Evolutionary conservation across 37 sponge, comb jelly and placozoan species (phyloP), one percentile per base, ranked within the genome.

Genomic region (Petrosia ficiformis): DNA sequence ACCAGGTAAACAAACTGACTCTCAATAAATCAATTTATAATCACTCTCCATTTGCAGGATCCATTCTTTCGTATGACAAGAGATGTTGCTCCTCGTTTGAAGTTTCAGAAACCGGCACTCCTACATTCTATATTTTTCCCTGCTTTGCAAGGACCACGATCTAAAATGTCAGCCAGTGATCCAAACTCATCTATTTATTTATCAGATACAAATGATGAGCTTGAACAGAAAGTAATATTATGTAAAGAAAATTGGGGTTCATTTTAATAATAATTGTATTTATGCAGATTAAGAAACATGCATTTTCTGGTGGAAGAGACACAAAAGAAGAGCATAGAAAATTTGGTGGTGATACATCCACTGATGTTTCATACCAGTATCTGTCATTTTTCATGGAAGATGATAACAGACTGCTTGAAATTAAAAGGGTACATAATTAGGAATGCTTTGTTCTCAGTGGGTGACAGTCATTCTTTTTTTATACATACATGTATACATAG

Each of bases 41-140:
- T n/a, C n/a, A n/a, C n/a, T n/a, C 65, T 36, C n/a, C n/a, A 0
- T 25, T n/a, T 44, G 3, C 39, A 98, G 96, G 99, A 98, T 64
- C 99, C 99, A 2, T 98, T 93, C 68, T 98, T 98, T 65, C 86
- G 99, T 8, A 95, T 98, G 94, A 98, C 99, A 2, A 79, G 99
- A 11, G 99, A 98, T 73, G 96, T 98, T 14, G 99, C 99, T 29
- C 99, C 96, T 29, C 78, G 99, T 5, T 88, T 98, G 44, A 94
- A 92, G 35, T 92, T 82, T 74, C 82, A 29, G 61, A 98, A 98
- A 75, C 99, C 99, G 42, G 94, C 94, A 4, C 81, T 95, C 3
- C 83, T 98, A 43, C 96, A 98, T 65, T 98, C 99, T 44, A 82
- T 80, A 31, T 98, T 98, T 85, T 93, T 98, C 73, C 96, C 96